Conservation (phyloP, 2,888 invertebrate species). For the Sepioteuthis lessoniana region DNA sequence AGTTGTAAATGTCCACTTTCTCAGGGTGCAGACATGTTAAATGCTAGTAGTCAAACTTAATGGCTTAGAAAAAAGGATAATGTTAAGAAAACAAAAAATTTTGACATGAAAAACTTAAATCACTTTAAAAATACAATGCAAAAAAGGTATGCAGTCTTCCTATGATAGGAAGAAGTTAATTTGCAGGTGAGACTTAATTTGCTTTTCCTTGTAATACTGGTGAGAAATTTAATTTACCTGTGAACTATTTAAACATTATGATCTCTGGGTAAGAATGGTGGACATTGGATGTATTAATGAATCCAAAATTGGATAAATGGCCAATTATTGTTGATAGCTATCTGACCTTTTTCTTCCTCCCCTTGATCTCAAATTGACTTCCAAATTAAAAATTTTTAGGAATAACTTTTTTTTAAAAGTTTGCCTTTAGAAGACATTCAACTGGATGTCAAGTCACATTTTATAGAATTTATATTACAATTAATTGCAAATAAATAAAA, state of each 20-base stretch:
- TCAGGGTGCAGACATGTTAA: conserved; percentile 12
- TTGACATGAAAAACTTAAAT: background rate
- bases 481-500: no score
- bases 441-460: no score
- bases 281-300: background rate
- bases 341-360: no score
- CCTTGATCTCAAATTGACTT: no score
- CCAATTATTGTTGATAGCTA: no score
- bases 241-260: background rate
- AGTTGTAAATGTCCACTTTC: conserved; percentile 10
- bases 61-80: background rate
- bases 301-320: no score
- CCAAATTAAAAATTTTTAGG: no score
- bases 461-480: no score
- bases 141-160: background rate
- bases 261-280: background rate
- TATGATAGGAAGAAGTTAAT: background rate
- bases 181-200: background rate
- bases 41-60: background rate
- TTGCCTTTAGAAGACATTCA: no score
- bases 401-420: no score
- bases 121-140: background rate
- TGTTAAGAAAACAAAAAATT: background rate
- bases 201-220: background rate
- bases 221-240: background rate